Evolutionary conservation across 2,888 invertebrate genomes (phyloP).

Genomic region (Odontocerum albicorne): DNA sequence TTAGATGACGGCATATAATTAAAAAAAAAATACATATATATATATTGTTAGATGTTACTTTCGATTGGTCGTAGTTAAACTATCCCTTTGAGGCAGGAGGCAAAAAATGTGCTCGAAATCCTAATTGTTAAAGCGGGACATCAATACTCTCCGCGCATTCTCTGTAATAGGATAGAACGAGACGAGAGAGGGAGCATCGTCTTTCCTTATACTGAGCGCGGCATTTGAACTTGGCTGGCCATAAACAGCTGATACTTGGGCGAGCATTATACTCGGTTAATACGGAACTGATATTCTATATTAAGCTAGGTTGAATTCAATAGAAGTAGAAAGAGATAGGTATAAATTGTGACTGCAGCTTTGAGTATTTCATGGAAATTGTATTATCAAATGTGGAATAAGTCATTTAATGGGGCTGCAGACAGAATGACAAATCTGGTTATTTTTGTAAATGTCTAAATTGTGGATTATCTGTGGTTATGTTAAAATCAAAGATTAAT

Average conservation of each 20-base stretch:
- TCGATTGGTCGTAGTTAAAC: background rate
- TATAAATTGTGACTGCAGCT: background rate
- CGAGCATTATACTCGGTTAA: background rate
- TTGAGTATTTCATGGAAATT: background rate
- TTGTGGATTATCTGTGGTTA: too few relatives aligned
- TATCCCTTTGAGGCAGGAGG: conserved; percentile 2
- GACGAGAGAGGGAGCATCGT: conserved; percentile 1
- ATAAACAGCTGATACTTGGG: conserved; percentile 36
- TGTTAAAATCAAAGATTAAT: too few relatives aligned
- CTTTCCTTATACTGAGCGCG: background rate
- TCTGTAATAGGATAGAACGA: background rate
- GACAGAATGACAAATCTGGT: too few relatives aligned
- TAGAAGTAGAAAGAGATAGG: background rate
- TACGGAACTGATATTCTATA: background rate
- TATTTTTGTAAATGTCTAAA: too few relatives aligned
- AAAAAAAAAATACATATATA: background rate
- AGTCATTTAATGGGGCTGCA: too few relatives aligned
- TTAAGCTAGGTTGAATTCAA: too few relatives aligned
- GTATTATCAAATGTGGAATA: background rate
- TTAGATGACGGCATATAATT: background rate
- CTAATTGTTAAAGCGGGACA: conserved; percentile 14
- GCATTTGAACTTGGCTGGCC: conserved; percentile 24
- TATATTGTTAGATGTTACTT: background rate
- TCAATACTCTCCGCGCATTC: background rate
- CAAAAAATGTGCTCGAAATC: conserved; percentile 19